Conservation (phyloP, 2,888 invertebrate genomes). For the Oasisia sp. region DNA sequence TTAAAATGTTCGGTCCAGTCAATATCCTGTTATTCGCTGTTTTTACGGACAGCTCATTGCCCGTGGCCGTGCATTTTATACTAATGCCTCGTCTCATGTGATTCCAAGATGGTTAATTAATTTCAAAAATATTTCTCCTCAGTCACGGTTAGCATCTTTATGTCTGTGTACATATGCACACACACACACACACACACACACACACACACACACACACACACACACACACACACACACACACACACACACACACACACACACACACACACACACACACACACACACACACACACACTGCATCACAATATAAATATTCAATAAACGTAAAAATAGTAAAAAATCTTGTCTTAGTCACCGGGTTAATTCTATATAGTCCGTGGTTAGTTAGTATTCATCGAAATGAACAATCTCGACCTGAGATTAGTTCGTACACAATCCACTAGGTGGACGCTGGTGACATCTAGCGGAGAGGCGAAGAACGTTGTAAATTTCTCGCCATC, state of each 20-base stretch:
- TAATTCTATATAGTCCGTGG: neutral
- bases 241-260: conserved; percentile 26
- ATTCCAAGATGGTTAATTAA: too few species aligned
- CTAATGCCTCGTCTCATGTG: too few species aligned
- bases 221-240: conserved; percentile 25
- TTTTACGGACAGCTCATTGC: too few species aligned
- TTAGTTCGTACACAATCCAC: neutral
- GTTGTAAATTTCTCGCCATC: neutral
- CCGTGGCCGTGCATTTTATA: too few species aligned
- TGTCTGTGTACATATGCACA: too few species aligned
- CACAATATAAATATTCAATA: too few species aligned
- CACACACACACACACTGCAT: conserved; percentile 13
- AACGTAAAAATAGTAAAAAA: too few species aligned
- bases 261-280: conserved; percentile 26
- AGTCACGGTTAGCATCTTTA: too few species aligned
- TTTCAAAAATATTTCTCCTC: too few species aligned
- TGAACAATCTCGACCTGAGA: neutral
- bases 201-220: conserved; percentile 18
- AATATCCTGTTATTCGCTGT: too few species aligned
- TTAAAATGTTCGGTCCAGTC: too few species aligned
- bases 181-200: conserved; percentile 23
- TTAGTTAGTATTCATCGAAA: neutral
- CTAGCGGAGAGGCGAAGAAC: neutral
- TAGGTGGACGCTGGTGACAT: neutral
- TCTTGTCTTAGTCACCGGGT: too few species aligned